Evolutionary conservation across 1,140 invertebrate species (phyloP), one percentile per base, ranked within the genome.

Genomic region (Aphaenogaster rudis): DNA sequence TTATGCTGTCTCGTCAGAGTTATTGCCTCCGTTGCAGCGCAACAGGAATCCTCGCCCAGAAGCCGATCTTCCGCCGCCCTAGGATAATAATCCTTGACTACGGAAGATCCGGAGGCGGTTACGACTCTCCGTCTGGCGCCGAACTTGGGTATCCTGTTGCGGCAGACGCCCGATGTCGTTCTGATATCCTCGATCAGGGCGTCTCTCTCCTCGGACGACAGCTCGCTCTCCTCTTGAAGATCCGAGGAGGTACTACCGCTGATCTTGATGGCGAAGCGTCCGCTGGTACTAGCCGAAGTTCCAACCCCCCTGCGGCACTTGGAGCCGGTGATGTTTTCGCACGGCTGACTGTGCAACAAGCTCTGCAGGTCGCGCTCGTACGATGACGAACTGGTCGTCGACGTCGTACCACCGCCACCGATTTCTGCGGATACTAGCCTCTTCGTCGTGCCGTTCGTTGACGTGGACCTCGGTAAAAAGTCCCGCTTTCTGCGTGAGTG

Each of bases 161-260:
- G 87, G 39, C 89, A 90, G 63, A 93, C 88, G 11, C 92, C 91
- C 66, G 92, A 90, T 1, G 92, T 89, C 0, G 90, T 93, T 33
- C 86, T 82, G 0, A 63, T 57, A 0, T 63, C 89, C 78, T 94
- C 93, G 11, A 94, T 93, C 57, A 94, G 59, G 13, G 93, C 91
- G 86, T 94, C 93, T 17, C 91, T 90, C 59, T 94, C 93, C 54
- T 94, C 93, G 8, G 92, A 93, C 0, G 93, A 93, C 67, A 94
- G 74, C 1, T 93, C 92, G 77, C 91, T 93, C n/a, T 93, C 93
- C n/a, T 94, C 91, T 8, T 90, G 93, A 21, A 93, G 91, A 4
- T 94, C 93, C 0, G 93, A 94, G 1, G 93, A 93, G 0, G 92
- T 76, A 13, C 93, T 94, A n/a, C 63, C 79, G 61, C 91, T 94